Base-by-base conservation (phyloP, 2,888 invertebrate genomes). In the Altica lythri region DNA sequence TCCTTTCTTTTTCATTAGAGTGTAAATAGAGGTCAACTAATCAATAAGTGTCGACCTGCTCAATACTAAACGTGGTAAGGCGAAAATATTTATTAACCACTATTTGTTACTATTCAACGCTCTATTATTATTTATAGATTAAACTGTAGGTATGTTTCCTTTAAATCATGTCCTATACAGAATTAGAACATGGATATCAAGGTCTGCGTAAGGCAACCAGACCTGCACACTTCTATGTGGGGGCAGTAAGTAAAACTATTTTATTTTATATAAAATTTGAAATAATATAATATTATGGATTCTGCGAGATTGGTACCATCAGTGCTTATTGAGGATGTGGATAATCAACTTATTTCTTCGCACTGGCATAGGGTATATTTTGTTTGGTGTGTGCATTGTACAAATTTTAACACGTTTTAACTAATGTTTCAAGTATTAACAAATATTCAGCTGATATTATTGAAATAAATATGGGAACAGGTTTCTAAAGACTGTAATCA, bases 161-260 rank as follows among this genome's bases (percentile, higher is more conserved):
- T 53, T 37, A 58, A 57, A 61, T 57, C 65, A 92, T 93, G 93
- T 93, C 92, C 75, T 93, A 93, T 79, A 92, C 92, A 75, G 92
- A 93, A 81, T 80, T 93, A 72, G 93, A 93, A 81, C 90, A 90
- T 81, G 93, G 93, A 68, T 93, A 93, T 80, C 92, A 92, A 83
- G 92, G 88, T 71, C 81, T 90, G 75, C 84, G 86, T 75, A 88
- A 88, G 78, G 83, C 84, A 46, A 57, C 68, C 72, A 70, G 75
- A 65, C 81, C 81, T 62, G 84, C 84, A 59, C 83, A 86, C 71
- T 88, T 89, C 79, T 88, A 86, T 80, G 83, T 88, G 72, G 88
- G 88, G 69, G 83, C 82, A 71, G 84, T 85, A 81, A 83, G 83
- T 82, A 63, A 27, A 43, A 57, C 40, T 42, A 18, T 34, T 40